Evolutionary conservation across 2,113 vertebrate genomes (phyloP), one percentile per base, ranked within the genome.

Genomic region (Megalops atlanticus): DNA sequence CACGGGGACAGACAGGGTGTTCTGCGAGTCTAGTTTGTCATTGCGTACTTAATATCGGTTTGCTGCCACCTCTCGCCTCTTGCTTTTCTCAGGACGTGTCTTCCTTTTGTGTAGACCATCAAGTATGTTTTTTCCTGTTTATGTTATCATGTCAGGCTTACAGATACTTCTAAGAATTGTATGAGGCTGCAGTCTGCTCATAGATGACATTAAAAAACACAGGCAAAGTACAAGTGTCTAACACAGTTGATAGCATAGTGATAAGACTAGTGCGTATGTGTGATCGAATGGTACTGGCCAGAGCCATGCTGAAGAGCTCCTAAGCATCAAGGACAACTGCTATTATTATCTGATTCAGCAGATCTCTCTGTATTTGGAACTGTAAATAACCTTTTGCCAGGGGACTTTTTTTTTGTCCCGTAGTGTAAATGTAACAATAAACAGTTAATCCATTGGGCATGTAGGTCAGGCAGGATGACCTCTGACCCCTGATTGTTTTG

Each of bases 401-500:
- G 14, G 43, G 54, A 58, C 5, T 6, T 21, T 58, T 16, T 18
- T 58, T 11, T 45, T 45, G 43, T 58, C 43, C 6, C 43, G 14
- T 45, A 45, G 7, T 1, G 43, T 58, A 58, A 24, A 58, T 58
- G 24, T 58, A n/a, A 58, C 24, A 18, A 12, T 49, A 49, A 58
- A 58, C 21, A 24, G 54, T 58, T 58, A 58, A 58, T 2, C 54
- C 24, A n/a, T 58, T n/a, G 54, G 54, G 54, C 54, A 45, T 43
- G 14, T 72, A 38, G 38, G 38, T 43, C 72, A 35, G n/a, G 24
- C 11, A 33, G 40, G n/a, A 15, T 45, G 74, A 76, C 74, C 74
- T 76, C 40, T 76, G 74, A 45, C 74, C 41, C 27, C 43, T 49
- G 12, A 33, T 33, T 76, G 41, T 45, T 76, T 35, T 71, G 69